phyloP scores from a whole-genome alignment of 2,888 invertebrate species.

The Crematogaster levior region DNA sequence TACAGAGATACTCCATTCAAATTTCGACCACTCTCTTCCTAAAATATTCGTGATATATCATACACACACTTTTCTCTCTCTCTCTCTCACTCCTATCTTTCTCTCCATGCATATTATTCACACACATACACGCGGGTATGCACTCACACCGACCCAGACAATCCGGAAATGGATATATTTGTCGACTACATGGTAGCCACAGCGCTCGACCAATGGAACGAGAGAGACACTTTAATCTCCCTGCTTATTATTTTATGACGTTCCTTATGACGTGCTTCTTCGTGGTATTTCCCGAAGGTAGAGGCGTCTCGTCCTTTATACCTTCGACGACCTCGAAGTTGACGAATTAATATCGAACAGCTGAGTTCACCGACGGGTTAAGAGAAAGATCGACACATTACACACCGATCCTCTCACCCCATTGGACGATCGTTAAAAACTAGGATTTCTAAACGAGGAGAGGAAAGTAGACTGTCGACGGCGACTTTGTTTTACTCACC shows the following conservation, averaged over 20 bases:
- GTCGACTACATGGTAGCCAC: constrained; percentile 80
- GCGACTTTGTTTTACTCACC: constrained; percentile 28
- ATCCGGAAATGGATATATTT: constrained; percentile 68
- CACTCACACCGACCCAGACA: constrained; percentile 51
- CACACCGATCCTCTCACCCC: constrained; percentile 72
- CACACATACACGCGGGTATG: constrained; percentile 30
- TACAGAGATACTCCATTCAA: constrained; percentile 43
- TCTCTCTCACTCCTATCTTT: not conserved
- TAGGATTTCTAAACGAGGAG: constrained; percentile 65
- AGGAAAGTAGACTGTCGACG: constrained; percentile 61
- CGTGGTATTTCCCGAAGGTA: constrained; percentile 64
- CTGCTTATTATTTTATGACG: constrained; percentile 62
- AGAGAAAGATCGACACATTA: constrained; percentile 69
- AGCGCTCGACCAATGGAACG: constrained; percentile 76
- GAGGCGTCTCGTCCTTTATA: constrained; percentile 39
- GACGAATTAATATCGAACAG: constrained; percentile 76
- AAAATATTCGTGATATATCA: constrained; percentile 38
- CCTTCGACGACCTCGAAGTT: constrained; percentile 65
- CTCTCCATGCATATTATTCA: constrained; percentile 18
- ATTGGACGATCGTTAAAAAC: constrained; percentile 76
- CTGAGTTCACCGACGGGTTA: constrained; percentile 74
- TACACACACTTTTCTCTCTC: not conserved
- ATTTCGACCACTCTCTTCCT: constrained; percentile 51
- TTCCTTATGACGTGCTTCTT: constrained; percentile 66
- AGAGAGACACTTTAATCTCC: constrained; percentile 70